Evolutionary conservation across 1,140 invertebrate genomes (phyloP).

Genomic region (Anastrepha ludens): DNA sequence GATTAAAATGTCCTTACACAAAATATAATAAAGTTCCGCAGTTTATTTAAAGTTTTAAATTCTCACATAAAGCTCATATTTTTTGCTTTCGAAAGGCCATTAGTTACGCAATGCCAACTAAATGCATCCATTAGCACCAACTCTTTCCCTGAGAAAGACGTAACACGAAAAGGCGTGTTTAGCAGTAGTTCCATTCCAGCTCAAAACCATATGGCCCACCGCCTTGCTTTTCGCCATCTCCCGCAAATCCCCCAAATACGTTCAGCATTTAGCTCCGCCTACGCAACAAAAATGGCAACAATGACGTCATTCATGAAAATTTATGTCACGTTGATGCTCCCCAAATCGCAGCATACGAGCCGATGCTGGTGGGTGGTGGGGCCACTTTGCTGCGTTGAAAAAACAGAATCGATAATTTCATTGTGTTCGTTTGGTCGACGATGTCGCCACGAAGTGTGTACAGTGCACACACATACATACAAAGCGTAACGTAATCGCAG

Average conservation of each 20-base stretch:
- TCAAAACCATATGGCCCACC: background rate
- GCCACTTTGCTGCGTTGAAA: background rate
- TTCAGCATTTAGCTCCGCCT: slow-evolving; percentile 64
- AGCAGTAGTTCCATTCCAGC: background rate
- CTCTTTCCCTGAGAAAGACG: background rate
- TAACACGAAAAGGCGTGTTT: background rate
- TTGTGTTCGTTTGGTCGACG: slow-evolving; percentile 11
- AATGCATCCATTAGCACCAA: slow-evolving; percentile 1
- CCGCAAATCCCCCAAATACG: slow-evolving; percentile 31
- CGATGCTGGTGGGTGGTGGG: background rate
- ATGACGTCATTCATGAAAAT: slow-evolving; percentile 63
- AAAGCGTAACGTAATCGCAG: slow-evolving; percentile 46
- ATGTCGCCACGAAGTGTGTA: slow-evolving; percentile 56
- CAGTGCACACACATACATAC: slow-evolving; percentile 53
- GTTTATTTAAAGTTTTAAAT: background rate
- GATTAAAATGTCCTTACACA: background rate
- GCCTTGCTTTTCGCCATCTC: background rate
- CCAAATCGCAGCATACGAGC: background rate
- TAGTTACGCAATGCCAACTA: slow-evolving; percentile 28
- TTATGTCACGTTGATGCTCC: background rate
- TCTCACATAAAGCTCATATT: background rate
- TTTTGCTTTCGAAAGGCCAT: background rate
- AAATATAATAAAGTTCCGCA: background rate
- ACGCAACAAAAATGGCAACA: slow-evolving; percentile 59
- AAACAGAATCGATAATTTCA: slow-evolving; percentile 22